These are phyloP conservation scores for Leptopilina boulardi DNA, from an alignment of 1,140 invertebrate genomes.

Conservation along the genomic window DNA sequence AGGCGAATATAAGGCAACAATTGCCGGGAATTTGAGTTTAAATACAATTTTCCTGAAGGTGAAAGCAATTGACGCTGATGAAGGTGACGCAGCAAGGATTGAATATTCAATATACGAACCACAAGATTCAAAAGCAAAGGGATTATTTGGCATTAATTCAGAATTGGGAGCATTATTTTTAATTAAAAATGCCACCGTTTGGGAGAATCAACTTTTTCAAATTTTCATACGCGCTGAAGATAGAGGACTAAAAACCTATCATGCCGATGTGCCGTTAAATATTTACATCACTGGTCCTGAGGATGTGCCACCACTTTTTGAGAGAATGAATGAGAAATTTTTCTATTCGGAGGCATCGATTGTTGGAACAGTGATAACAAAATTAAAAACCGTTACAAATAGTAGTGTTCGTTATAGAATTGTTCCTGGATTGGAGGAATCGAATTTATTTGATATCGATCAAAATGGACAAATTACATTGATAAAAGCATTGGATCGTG, in stretches of 20 bases:
- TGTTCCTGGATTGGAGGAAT: slow-evolving; percentile 80
- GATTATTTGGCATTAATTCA: slow-evolving; percentile 82
- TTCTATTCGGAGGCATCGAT: slow-evolving; percentile 88
- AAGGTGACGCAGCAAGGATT: slow-evolving; percentile 81
- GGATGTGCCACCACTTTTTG: slow-evolving; percentile 84
- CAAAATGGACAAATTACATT: slow-evolving; percentile 84
- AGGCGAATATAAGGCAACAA: slow-evolving; percentile 87
- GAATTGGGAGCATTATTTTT: slow-evolving; percentile 83
- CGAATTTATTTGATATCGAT: slow-evolving; percentile 85
- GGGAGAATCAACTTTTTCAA: slow-evolving; percentile 87
- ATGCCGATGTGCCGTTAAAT: slow-evolving; percentile 88
- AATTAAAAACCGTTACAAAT: slow-evolving; percentile 79
- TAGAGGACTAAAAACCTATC: slow-evolving; percentile 81
- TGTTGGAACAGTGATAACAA: slow-evolving; percentile 81
- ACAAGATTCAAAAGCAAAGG: slow-evolving; percentile 77
- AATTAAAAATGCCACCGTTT: slow-evolving; percentile 77
- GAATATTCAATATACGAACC: slow-evolving; percentile 85
- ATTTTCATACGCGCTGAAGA: slow-evolving; percentile 93
- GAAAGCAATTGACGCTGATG: slow-evolving; percentile 83
- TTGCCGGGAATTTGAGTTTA: slow-evolving; percentile 80
- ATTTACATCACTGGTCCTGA: slow-evolving; percentile 84
- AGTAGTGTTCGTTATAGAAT: slow-evolving; percentile 81
- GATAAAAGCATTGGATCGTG: slow-evolving; percentile 85
- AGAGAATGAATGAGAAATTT: slow-evolving; percentile 83
- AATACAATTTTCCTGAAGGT: slow-evolving; percentile 84